These are phyloP conservation scores for Azemiops feae DNA, from an alignment of 2,113 vertebrate species.

Conservation along the genomic window DNA sequence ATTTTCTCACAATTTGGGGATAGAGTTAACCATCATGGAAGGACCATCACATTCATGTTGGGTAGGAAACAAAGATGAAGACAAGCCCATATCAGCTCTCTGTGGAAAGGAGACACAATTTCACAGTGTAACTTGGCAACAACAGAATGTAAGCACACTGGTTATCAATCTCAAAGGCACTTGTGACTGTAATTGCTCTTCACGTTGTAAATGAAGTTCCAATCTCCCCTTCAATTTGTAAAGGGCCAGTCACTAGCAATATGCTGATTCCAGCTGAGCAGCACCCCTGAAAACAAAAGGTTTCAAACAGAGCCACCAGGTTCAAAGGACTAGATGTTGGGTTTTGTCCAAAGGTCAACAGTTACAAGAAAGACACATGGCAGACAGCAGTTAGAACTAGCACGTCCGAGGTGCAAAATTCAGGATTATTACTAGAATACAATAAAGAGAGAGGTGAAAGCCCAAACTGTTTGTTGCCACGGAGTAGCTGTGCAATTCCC, in stretches of 20 bases:
- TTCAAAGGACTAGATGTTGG: neutral
- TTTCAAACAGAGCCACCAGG: neutral
- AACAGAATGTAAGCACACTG: neutral
- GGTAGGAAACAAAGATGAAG: neutral
- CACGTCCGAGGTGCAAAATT: neutral
- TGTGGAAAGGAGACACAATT: neutral
- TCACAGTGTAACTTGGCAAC: neutral
- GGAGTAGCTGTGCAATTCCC: neutral
- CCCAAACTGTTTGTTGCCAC: neutral
- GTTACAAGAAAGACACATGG: neutral
- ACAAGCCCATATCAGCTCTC: neutral
- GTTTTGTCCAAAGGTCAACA: neutral
- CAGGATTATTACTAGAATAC: neutral
- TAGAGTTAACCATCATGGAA: neutral
- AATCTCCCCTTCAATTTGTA: neutral
- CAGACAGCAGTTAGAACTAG: neutral
- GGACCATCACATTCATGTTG: neutral
- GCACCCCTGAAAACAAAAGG: neutral
- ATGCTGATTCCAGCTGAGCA: neutral
- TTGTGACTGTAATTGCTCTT: neutral
- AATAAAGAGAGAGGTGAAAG: neutral
- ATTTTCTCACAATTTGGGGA: neutral
- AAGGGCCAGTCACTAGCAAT: neutral
- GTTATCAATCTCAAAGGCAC: neutral
- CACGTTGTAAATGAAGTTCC: neutral